These are phyloP conservation scores for Speoplatyrhinus poulsoni DNA, from an alignment of 2,113 vertebrate genomes.

Conservation along the genomic window DNA sequence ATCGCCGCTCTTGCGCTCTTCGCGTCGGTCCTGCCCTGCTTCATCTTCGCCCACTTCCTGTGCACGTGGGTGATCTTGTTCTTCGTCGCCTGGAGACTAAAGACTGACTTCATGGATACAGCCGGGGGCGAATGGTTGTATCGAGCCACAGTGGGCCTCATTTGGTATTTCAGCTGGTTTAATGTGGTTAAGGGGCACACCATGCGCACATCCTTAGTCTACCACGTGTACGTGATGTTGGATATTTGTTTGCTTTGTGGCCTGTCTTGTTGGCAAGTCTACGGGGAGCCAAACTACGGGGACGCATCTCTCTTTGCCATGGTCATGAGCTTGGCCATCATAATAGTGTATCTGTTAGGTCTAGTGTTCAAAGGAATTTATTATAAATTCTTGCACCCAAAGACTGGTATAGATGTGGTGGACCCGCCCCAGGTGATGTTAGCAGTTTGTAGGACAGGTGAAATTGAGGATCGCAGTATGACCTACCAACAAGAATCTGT, in stretches of 20 bases:
- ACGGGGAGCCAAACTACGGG: constrained; percentile 7
- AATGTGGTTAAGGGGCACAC: constrained; percentile 73
- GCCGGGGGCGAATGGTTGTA: constrained; percentile 75
- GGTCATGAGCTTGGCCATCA: fast-evolving
- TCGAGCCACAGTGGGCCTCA: constrained; percentile 74
- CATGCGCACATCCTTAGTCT: constrained; percentile 66
- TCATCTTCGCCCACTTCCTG: constrained; percentile 74
- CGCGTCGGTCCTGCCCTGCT: constrained; percentile 71
- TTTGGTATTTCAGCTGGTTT: constrained; percentile 92
- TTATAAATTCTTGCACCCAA: constrained; percentile 63
- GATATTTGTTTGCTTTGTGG: constrained; percentile 76
- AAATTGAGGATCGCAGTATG: background rate
- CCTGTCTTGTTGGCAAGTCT: constrained; percentile 66
- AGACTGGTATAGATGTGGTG: background rate
- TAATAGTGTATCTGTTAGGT: constrained; percentile 23
- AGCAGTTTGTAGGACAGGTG: no score
- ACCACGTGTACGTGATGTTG: constrained; percentile 72
- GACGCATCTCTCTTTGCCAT: fast-evolving
- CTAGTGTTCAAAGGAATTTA: constrained; percentile 49
- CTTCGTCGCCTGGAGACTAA: constrained; percentile 72
- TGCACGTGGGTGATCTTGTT: constrained; percentile 78
- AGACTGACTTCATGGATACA: constrained; percentile 79
- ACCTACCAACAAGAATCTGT: no score
- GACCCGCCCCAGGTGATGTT: background rate
- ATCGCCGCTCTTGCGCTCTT: constrained; percentile 79